phyloP scores from a whole-genome alignment of 2,113 vertebrate species.

The Odontophorus gujanensis region DNA sequence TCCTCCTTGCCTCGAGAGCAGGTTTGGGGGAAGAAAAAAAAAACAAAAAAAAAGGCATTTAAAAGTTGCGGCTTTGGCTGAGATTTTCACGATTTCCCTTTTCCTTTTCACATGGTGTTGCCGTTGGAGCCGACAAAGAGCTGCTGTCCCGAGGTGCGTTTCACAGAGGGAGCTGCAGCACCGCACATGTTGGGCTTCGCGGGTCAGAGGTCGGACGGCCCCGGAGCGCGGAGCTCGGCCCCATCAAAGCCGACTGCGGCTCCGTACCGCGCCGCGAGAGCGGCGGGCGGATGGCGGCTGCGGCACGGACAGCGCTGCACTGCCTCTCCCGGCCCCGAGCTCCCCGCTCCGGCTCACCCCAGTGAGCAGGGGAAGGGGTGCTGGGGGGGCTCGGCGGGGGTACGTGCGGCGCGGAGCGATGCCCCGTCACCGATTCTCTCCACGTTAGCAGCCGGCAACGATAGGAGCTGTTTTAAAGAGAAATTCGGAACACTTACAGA shows the following conservation, averaged over 20 bases:
- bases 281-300: too few relatives aligned
- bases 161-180: conserved; percentile 79
- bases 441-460: not conserved
- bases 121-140: conserved; percentile 73
- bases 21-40: not conserved
- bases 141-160: conserved; percentile 83
- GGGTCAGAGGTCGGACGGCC: conserved; percentile 90
- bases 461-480: not conserved
- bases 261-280: too few relatives aligned
- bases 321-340: too few relatives aligned
- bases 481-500: conserved; percentile 48
- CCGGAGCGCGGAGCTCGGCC: conserved; percentile 84
- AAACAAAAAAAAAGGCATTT: conserved; percentile 24
- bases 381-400: not conserved
- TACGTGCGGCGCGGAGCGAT: not conserved
- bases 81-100: conserved; percentile 75
- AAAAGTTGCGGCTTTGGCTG: conserved; percentile 73
- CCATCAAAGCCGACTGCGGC: conserved; percentile 79
- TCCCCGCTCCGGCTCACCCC: too few relatives aligned
- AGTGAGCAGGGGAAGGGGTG: too few relatives aligned
- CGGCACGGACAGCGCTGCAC: too few relatives aligned
- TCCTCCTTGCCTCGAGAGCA: not conserved
- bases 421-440: not conserved
- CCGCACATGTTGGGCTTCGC: conserved; percentile 88
- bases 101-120: conserved; percentile 54